Base-by-base conservation (phyloP, 2,113 vertebrate species). In the Grallaria varia region DNA sequence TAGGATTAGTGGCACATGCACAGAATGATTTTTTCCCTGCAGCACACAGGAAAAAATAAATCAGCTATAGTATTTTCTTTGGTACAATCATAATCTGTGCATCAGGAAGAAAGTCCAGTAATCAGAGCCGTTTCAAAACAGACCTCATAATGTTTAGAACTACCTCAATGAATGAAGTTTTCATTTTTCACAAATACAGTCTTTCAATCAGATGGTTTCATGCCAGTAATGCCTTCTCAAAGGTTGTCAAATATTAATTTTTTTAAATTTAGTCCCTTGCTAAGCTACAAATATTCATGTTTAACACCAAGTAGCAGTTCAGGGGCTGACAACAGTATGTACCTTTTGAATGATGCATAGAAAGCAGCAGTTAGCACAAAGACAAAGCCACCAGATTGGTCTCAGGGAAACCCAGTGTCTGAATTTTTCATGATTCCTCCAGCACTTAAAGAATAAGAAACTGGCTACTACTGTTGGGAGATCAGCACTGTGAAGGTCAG, bases 381-480 rank as follows among this genome's bases (percentile, higher is more conserved):
- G 98, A 98, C 98, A 99, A 98, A 98, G 99, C 98, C 98, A 99
- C 98, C 99, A 99, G 98, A 98, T 98, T 98, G 98, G 98, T 99
- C 98, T 99, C 98, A 98, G 98, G 98, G 99, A 99, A 98, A 98
- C 98, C 98, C 97, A 96, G 96, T 98, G 98, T 96, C 98, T 99
- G 98, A 99, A 99, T 99, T 98, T 99, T 99, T 99, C 98, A 99
- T 99, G 98, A 99, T 95, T 99, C 98, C 98, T 99, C 98, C 93
- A 99, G 99, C 99, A 99, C 99, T 99, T 98, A 99, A 99, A 98
- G 98, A 99, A 98, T 98, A 98, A 98, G 98, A 98, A 98, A 98
- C 98, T 98, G 98, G 98, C 98, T 98, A 98, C 97, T 97, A 98
- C 98, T 98, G 98, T 96, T 97, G 97, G 97, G 97, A 98, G 98